Evolutionary conservation across 2,797 vertebrate genomes (phyloP), one percentile per base, ranked within the genome.

Genomic region (Rhinoraja longicauda): DNA sequence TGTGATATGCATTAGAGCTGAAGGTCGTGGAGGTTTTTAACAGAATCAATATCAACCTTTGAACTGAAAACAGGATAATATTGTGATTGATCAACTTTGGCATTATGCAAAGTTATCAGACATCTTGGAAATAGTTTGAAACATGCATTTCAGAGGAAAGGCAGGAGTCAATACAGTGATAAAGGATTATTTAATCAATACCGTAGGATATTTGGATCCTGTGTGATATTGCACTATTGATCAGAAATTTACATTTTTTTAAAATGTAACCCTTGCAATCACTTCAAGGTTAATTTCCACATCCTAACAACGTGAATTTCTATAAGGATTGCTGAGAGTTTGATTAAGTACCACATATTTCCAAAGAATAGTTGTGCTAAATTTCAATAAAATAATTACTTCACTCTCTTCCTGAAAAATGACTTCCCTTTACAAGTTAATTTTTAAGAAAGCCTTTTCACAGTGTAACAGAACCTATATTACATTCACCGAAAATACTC

Each of bases 131-230:
- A 67, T 88, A 67, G 84, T 88, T 88, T 88, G 84, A 88, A 73
- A 75, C 90, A 75, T 73, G 90, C 67, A 53, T 45, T 72, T 73
- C 9, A 70, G 90, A 75, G 72, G 45, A 92, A 92, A 92, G 13
- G 90, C 36, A 73, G 90, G 24, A 75, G 39, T 92, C 70, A 75
- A 75, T 75, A 92, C 70, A 17, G 45, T 72, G 24, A 39, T 75
- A 75, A 57, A 53, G 70, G 90, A 92, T 92, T 92, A 92, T 92
- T 75, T 39, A 92, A 92, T 92, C 90, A 92, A 92, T 92, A 53
- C 53, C 15, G 90, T 29, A 45, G 36, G 24, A 53, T 75, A 72
- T 92, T 92, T 75, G 39, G 70, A 92, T 92, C 70, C 70, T 57
- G 13, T 92, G 45, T 92, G 45, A 92, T 67, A 53, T 92, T 92